Base-by-base conservation (phyloP, 2,888 invertebrate genomes). In the Cosmia trapezina region DNA sequence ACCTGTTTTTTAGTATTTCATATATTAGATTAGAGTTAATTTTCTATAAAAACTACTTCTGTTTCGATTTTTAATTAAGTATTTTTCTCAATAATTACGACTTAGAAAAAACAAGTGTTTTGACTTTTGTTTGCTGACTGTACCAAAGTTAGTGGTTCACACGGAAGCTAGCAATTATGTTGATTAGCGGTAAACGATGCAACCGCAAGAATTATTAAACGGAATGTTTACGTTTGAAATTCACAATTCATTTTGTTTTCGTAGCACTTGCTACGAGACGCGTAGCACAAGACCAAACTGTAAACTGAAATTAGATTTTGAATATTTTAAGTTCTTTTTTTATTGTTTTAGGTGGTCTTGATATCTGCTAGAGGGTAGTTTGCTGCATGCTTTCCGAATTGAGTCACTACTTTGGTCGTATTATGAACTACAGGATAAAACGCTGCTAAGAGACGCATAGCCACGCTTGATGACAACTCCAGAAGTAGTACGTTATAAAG, bases 161-260 rank as follows among this genome's bases (percentile, higher is more conserved):
- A 74, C 70, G 81, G 78, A 81, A 76, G 19, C 62, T 22, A 51
- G 81, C 45, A 76, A 81, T 81, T 69, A 80, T 59, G 66, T 33
- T 69, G 80, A 79, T 79, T 56, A 80, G 63, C 47, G 62, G 61
- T 41, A 37, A 76, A 51, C 51, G 41, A 63, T 41, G 19, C 12
- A 54, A 70, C 78, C 78, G 9, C 75, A 54, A 17, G 4, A 54
- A 65, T 66, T 61, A 79, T 79, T 74, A 70, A 80, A 80, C 68
- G 45, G 49, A 57, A 64, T 61, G 37, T 37, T 62, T 47, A 12
- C 22, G 11, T 65, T 70, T 61, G 33, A 70, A 74, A 70, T 53
- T 72, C 49, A 47, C 54, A 47, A 57, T 57, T 43, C 33, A 64
- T 73, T 73, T 47, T 63, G 14, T 28, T 59, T 74, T 72, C 65